Evolutionary conservation across 1,140 invertebrate genomes (phyloP), one percentile per base, ranked within the genome.

Genomic region (Drosophila quadrilineata): DNA sequence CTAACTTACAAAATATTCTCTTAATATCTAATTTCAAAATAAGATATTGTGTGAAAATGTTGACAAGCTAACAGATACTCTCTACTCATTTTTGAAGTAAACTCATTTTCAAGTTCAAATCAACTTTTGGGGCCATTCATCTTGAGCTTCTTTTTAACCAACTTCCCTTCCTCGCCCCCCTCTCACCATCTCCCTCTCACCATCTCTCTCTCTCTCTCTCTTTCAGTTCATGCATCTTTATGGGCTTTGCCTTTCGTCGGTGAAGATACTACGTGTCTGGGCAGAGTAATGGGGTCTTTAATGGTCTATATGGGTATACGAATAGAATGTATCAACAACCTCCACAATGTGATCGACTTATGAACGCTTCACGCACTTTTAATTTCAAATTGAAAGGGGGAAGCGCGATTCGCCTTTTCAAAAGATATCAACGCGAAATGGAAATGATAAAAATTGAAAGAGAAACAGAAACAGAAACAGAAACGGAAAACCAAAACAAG

Each of bases 291-390:
- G 71, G n/a, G 77, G 68, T 60, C 49, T 84, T 82, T 75, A 84
- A 68, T 71, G 58, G 50, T 53, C 46, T n/a, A n/a, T n/a, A n/a
- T n/a, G n/a, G n/a, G n/a, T n/a, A 24, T 8, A 35, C 57, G 22
- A 43, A 43, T 58, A 65, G 54, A 65, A 65, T 50, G 57, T 60
- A 56, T 68, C 65, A 64, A n/a, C n/a, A n/a, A 70, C 31, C 75
- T 77, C 60, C 36, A 38, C 36, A 31, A 19, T 41, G 45, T 57
- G 22, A 60, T 14, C 21, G 46, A 36, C 28, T 60, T 73, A 69
- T 38, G 59, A 70, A 84, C 72, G 48, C 56, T 65, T 52, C 59
- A 82, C 76, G 76, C 76, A 82, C 77, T 72, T 84, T 84, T 65
- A 66, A 64, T 84, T 84, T 54, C n/a, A 17, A 56, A 46, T 53